A percentile compares a stretch with the other conserved stretches of the same genome.
These are phyloP conservation scores for Cettia cetti DNA, from an alignment of 2,113 vertebrate genomes.

Conservation along the genomic window DNA sequence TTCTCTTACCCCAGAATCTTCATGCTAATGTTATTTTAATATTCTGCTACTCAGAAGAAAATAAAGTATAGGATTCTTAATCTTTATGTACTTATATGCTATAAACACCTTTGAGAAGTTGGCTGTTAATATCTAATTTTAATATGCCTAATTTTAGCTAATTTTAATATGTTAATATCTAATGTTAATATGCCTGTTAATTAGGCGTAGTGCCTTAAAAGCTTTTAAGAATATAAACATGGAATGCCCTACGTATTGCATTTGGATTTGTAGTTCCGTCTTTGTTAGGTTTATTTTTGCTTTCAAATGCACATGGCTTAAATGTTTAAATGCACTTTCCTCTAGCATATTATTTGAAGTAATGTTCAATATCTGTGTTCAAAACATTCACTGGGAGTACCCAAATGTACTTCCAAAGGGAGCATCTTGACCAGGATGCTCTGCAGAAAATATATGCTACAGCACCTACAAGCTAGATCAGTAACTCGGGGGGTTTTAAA, in stretches of 20 bases:
- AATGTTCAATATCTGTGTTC: not conserved
- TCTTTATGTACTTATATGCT: not conserved
- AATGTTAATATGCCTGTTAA: too few relatives aligned
- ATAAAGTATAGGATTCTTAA: not conserved
- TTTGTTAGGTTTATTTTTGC: conserved; percentile 13
- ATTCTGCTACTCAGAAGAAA: not conserved
- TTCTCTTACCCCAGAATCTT: not conserved
- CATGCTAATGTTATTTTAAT: not conserved
- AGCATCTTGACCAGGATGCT: not conserved
- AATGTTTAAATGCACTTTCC: not conserved
- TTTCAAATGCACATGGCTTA: not conserved
- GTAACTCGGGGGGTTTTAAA: not conserved
- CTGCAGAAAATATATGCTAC: not conserved
- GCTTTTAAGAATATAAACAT: not conserved
- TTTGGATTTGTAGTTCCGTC: conserved; percentile 20
- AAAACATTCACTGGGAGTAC: not conserved
- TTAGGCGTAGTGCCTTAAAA: not conserved
- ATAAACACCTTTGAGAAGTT: not conserved
- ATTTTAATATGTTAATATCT: too few relatives aligned
- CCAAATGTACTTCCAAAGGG: not conserved
- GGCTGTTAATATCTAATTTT: not conserved
- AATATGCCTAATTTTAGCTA: too few relatives aligned
- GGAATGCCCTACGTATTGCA: not conserved
- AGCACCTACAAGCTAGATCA: not conserved
- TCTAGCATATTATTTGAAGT: not conserved